Conservation (phyloP, 1,140 invertebrate species). For the Zaprionus africanus region DNA sequence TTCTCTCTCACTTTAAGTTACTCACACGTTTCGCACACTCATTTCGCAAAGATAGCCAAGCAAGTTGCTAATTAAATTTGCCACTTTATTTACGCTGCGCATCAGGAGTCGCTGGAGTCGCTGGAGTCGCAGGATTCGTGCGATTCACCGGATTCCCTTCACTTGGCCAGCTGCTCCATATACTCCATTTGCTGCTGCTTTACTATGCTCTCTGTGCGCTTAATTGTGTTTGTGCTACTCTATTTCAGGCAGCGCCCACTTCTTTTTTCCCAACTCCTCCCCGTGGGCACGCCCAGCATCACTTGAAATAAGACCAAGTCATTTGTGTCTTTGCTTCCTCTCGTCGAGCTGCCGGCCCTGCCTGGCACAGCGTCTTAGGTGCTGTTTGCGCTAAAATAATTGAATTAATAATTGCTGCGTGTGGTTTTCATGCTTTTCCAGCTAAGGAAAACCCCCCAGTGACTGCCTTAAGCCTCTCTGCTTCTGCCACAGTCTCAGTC, state of each 20-base stretch:
- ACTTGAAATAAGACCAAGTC: conserved; percentile 59
- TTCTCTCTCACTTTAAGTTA: neutral
- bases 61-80: conserved; percentile 75
- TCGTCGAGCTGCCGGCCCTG: conserved; percentile 20
- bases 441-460: conserved; percentile 70
- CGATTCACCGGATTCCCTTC: conserved; percentile 14
- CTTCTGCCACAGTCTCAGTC: neutral
- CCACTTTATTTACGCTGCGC: conserved; percentile 71
- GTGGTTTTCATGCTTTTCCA: conserved; percentile 84
- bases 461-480: conserved; percentile 22
- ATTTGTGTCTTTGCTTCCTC: conserved; percentile 66
- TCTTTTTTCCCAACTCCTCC: conserved; percentile 7
- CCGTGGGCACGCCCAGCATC: conserved; percentile 1
- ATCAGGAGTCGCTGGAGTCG: conserved; percentile 24
- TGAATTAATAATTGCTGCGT: conserved; percentile 84
- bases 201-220: conserved; percentile 50
- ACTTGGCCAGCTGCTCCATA: neutral
- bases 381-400: conserved; percentile 83
- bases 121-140: conserved; percentile 26
- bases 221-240: conserved; percentile 82
- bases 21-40: conserved; percentile 31
- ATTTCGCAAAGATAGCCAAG: conserved; percentile 7
- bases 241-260: conserved; percentile 65
- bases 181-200: conserved; percentile 24
- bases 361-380: conserved; percentile 63